A percentile compares a stretch with the other conserved stretches of the same genome.
Conservation (phyloP, 2,888 invertebrate genomes). For the Barypeithes pellucidus region DNA sequence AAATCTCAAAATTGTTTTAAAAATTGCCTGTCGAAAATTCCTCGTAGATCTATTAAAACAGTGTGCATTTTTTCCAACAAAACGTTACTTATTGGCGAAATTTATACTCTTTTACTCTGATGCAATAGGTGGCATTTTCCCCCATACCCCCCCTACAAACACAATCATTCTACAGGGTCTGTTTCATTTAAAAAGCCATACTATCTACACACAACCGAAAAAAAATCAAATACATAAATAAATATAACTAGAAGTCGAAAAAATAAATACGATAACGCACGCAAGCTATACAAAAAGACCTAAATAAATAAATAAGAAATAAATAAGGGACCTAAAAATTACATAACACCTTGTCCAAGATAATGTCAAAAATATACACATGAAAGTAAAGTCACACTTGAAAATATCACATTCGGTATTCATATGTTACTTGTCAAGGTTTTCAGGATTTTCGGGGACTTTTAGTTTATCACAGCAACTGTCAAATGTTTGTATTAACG, state of each 20-base stretch:
- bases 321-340: slow-evolving; percentile 11
- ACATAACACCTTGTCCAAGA: background rate
- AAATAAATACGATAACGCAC: background rate
- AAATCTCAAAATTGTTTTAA: too few relatives aligned
- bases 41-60: too few relatives aligned
- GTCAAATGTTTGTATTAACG: background rate
- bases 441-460: background rate
- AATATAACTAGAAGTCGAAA: slow-evolving; percentile 11
- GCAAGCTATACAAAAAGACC: slow-evolving; percentile 13
- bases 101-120: background rate
- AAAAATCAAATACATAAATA: slow-evolving; percentile 11
- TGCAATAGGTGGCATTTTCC: slow-evolving; percentile 9
- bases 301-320: slow-evolving; percentile 22
- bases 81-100: slow-evolving; percentile 12
- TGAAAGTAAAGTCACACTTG: slow-evolving; percentile 9
- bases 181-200: too few relatives aligned
- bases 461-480: background rate
- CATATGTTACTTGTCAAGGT: slow-evolving; percentile 4
- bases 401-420: slow-evolving; percentile 27
- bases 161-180: too few relatives aligned
- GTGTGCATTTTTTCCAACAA: slow-evolving; percentile 18
- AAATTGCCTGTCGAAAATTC: too few relatives aligned
- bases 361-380: slow-evolving; percentile 15
- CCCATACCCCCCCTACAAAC: too few relatives aligned
- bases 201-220: background rate